A percentile compares a stretch with the other conserved stretches of the same genome.
Evolutionary conservation across 2,888 invertebrate species (phyloP).

Genomic region (Lathronympha strigana): DNA sequence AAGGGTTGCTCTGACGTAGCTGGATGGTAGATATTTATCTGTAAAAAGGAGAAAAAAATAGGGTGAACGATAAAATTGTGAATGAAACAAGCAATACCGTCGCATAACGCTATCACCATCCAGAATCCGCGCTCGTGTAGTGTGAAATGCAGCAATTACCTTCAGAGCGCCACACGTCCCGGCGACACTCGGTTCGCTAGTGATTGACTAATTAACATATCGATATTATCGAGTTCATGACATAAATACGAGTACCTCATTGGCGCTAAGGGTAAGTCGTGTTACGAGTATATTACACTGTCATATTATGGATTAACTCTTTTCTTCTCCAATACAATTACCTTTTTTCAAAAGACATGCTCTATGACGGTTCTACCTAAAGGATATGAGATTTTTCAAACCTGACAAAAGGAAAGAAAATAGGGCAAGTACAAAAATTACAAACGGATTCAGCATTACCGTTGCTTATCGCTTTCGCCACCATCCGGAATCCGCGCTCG

Average conservation of each 20-base stretch:
- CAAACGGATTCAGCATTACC: no score
- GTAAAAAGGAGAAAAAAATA: background rate
- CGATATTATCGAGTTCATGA: conserved; percentile 20
- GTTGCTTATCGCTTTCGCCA: background rate
- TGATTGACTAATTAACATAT: conserved; percentile 28
- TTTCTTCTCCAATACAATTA: no score
- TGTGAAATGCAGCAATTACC: conserved; percentile 77
- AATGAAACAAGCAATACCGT: background rate
- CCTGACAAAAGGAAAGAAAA: no score
- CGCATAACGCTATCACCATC: background rate
- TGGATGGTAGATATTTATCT: no score
- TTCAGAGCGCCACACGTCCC: conserved; percentile 75
- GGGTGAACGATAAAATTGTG: no score
- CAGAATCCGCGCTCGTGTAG: conserved; percentile 34
- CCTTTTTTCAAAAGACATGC: no score
- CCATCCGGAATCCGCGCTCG: conserved; percentile 24
- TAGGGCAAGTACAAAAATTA: no score
- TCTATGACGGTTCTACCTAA: no score
- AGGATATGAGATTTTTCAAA: no score
- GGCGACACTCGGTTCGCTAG: conserved; percentile 50
- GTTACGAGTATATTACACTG: no score
- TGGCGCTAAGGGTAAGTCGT: conserved; percentile 1
- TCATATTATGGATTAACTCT: no score
- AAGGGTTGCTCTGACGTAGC: no score
- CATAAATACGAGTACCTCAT: conserved; percentile 9